Evolutionary conservation across 2,888 invertebrate genomes (phyloP).

Genomic region (Thymelicus sylvestris): DNA sequence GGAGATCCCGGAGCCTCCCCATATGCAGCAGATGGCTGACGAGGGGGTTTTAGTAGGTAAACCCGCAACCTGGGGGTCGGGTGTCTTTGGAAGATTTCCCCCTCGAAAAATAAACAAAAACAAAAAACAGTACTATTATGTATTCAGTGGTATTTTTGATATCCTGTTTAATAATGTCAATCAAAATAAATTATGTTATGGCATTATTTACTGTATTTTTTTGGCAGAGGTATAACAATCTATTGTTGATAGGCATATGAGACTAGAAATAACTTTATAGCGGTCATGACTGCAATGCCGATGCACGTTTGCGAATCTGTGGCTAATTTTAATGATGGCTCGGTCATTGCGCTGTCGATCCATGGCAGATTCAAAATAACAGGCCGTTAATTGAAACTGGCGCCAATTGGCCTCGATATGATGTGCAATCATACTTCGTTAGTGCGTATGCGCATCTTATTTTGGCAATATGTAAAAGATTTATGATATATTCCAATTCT

Average conservation of each 20-base stretch:
- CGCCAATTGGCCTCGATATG: slow-evolving; percentile 58
- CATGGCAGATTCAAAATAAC: slow-evolving; percentile 67
- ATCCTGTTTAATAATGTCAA: no score
- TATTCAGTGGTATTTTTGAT: no score
- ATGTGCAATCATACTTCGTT: slow-evolving; percentile 54
- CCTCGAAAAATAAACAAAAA: no score
- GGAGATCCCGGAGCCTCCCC: no score
- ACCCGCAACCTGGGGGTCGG: no score
- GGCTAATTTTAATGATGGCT: slow-evolving; percentile 69
- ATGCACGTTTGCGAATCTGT: slow-evolving; percentile 62
- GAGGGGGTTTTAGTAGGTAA: no score
- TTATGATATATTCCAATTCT: no score
- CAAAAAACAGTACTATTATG: no score
- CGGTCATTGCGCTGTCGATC: slow-evolving; percentile 74
- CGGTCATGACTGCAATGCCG: slow-evolving; percentile 63
- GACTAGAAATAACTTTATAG: slow-evolving; percentile 61
- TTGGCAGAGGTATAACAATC: neutral
- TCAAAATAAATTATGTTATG: no score
- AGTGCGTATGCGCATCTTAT: neutral
- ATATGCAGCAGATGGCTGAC: no score
- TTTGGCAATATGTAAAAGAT: neutral
- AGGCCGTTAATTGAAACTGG: slow-evolving; percentile 69
- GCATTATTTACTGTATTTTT: no score
- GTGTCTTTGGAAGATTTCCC: no score
- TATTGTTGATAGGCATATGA: slow-evolving; percentile 18